phyloP scores from a whole-genome alignment of 2,797 vertebrate species.

The Sebastes glaucus region DNA sequence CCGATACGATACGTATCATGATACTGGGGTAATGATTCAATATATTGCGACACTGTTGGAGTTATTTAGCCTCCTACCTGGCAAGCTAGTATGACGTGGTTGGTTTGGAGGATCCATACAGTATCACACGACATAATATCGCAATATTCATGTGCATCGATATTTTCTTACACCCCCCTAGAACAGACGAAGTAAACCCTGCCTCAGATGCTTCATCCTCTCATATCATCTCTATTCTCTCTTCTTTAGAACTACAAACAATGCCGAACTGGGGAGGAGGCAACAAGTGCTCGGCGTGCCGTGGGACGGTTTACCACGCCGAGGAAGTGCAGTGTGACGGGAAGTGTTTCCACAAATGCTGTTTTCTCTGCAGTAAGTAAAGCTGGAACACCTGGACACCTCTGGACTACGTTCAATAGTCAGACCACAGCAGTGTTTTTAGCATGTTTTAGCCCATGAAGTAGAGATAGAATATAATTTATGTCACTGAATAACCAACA shows the following conservation, averaged over 20 bases:
- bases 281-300: slow-evolving; percentile 90
- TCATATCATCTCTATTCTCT: not conserved
- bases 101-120: not conserved
- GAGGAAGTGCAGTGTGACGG: slow-evolving; percentile 97
- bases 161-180: not conserved
- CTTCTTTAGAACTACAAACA: slow-evolving; percentile 33
- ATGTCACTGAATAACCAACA: not conserved
- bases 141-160: not conserved
- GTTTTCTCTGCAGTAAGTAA: slow-evolving; percentile 95
- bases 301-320: slow-evolving; percentile 90
- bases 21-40: fast-evolving
- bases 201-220: not conserved
- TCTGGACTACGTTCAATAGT: not conserved
- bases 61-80: not conserved
- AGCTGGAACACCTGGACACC: not conserved
- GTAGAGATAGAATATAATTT: not conserved
- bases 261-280: slow-evolving; percentile 98
- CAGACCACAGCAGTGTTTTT: not conserved
- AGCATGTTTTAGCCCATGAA: not conserved
- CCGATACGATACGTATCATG: not conserved
- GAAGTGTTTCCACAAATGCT: slow-evolving; percentile 93
- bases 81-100: no score
- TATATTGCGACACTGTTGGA: not conserved
- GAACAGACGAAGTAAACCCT: no score
- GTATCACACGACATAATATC: not conserved